Evolutionary conservation across 1,140 invertebrate genomes (phyloP).

Genomic region (Drosophila ercepeae): DNA sequence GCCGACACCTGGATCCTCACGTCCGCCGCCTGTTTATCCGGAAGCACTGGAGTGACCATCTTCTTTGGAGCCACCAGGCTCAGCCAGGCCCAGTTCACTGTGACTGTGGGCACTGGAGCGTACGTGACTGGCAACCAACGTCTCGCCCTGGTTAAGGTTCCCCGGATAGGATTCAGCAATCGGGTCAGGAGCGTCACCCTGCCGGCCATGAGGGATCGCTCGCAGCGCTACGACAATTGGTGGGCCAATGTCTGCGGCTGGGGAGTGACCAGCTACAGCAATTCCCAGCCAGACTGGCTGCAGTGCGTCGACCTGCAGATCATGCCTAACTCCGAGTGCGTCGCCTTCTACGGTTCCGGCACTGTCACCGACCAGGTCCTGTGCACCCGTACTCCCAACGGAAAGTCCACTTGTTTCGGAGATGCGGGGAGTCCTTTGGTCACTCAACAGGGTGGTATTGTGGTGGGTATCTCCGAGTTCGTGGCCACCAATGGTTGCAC

Average conservation of each 20-base stretch:
- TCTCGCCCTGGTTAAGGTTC: slow-evolving; percentile 50
- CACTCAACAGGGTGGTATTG: slow-evolving; percentile 10
- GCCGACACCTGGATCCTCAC: slow-evolving; percentile 54
- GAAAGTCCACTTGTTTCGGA: slow-evolving; percentile 48
- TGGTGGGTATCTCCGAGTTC: slow-evolving; percentile 52
- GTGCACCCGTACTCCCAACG: slow-evolving; percentile 40
- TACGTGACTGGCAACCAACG: slow-evolving; percentile 39
- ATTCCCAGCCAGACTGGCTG: slow-evolving; percentile 21
- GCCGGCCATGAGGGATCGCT: slow-evolving; percentile 16
- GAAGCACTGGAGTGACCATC: slow-evolving; percentile 35
- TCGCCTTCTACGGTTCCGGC: not conserved
- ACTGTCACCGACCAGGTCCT: slow-evolving; percentile 22
- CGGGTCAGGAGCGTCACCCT: slow-evolving; percentile 27
- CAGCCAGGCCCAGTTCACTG: slow-evolving; percentile 5
- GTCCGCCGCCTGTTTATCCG: slow-evolving; percentile 28
- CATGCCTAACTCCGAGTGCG: slow-evolving; percentile 46
- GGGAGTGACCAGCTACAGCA: slow-evolving; percentile 33
- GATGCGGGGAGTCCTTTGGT: slow-evolving; percentile 59
- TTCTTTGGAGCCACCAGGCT: slow-evolving; percentile 69
- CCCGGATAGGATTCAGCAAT: slow-evolving; percentile 22
- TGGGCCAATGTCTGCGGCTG: slow-evolving; percentile 46
- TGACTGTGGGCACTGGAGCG: slow-evolving; percentile 16
- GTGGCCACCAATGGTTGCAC: slow-evolving; percentile 44
- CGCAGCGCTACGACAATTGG: slow-evolving; percentile 29
- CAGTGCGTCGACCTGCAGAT: slow-evolving; percentile 60